Base-by-base conservation (phyloP, 2,888 invertebrate genomes). In the Limnephilus marmoratus region DNA sequence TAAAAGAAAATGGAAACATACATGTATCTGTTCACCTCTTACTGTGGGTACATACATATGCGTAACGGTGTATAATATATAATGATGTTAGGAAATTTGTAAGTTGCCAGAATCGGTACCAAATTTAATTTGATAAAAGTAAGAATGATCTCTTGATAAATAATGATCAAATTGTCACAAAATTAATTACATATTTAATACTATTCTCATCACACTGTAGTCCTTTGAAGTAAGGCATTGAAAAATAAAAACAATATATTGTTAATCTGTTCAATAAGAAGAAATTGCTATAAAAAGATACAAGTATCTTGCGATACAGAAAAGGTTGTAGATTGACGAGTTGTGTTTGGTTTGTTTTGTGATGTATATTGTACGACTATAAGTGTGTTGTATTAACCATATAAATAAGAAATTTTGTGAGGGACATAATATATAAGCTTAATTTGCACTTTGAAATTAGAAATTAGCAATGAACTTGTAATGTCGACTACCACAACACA, bases 291-390 rank as follows among this genome's bases (percentile, higher is more conserved):
- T 24, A 18, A 68, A n/a, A 68, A 24, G 18, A 53, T 18, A 24
- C 68, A n/a, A 68, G n/a, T n/a, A n/a, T n/a, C n/a, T n/a, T n/a
- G n/a, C n/a, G n/a, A n/a, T 34, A 34, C 34, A 37, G 83, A 83
- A 83, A 83, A 37, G 83, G 34, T 83, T 83, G 41, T 37, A 83
- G 41, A 37, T 37, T 37, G 41, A 34, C 83, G 18, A 37, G 83
- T 83, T 83, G 83, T 83, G 83, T 37, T 83, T 34, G 34, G 83
- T 83, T 41, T 41, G 83, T 34, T 37, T 83, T 83, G 83, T 83
- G 83, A 83, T 83, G 37, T 83, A 41, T 13, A 24, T 68, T 68
- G 68, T 68, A 68, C 0, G 68, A 68, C 68, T 68, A 68, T 68
- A 68, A 68, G 11, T 2, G 2, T 24, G 68, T 68, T 68, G 24